A percentile compares a stretch with the other conserved stretches of the same genome.
These are phyloP conservation scores for Sebastes matsubarae DNA, from an alignment of 2,797 vertebrate genomes.

Conservation along the genomic window DNA sequence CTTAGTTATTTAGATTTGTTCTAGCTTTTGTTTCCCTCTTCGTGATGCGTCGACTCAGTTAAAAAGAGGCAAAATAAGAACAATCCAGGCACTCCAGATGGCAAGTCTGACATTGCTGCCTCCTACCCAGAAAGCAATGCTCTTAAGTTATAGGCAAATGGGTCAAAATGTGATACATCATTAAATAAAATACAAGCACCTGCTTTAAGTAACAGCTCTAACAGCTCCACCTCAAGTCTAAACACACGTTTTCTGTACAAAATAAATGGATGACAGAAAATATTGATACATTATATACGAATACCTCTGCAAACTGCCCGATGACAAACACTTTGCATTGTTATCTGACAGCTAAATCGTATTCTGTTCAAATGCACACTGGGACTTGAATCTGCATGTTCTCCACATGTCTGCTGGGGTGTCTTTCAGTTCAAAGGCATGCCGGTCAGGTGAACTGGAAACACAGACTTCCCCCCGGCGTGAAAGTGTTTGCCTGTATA, in stretches of 20 bases:
- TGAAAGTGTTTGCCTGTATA: background rate
- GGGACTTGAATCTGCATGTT: background rate
- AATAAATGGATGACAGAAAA: background rate
- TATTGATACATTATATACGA: background rate
- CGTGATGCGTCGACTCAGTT: constrained; percentile 3
- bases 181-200: background rate
- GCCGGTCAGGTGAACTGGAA: constrained; percentile 17
- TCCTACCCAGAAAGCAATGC: constrained; percentile 1
- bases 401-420: background rate
- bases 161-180: background rate
- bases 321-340: background rate
- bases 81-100: constrained; percentile 8
- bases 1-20: background rate
- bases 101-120: background rate
- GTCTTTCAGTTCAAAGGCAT: background rate
- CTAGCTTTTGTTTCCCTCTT: background rate
- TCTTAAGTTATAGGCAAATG: background rate
- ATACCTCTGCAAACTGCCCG: background rate
- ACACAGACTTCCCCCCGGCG: background rate
- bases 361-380: background rate
- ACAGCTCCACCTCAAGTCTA: background rate
- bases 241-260: background rate
- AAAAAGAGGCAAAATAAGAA: constrained; percentile 9
- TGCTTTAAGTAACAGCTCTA: background rate
- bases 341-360: background rate